Percentiles rank a stretch among this genome's conserved stretches.
These are phyloP conservation scores for Bungarus multicinctus DNA, from an alignment of 2,113 vertebrate species.

Conservation along the genomic window DNA sequence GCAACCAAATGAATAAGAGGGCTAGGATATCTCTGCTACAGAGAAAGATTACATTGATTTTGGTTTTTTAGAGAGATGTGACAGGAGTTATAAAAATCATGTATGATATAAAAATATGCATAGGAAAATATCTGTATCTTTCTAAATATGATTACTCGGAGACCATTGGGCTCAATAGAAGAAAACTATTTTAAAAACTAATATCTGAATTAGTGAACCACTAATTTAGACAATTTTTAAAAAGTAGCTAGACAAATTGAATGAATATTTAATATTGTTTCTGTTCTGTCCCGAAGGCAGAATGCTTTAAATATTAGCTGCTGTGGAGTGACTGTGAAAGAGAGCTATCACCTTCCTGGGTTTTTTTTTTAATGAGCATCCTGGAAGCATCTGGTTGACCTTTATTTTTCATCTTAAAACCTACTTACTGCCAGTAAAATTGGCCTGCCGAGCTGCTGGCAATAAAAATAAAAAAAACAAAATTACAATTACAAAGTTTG, in stretches of 20 bases:
- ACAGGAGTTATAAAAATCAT: background rate
- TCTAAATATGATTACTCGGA: background rate
- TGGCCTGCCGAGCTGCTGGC: background rate
- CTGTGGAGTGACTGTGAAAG: background rate
- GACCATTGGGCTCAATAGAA: background rate
- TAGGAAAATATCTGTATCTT: background rate
- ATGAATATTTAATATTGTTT: background rate
- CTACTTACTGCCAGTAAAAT: background rate
- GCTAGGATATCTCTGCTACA: background rate
- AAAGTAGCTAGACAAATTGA: background rate
- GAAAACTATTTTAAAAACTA: background rate
- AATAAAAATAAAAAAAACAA: background rate
- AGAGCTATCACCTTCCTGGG: background rate
- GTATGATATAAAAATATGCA: background rate
- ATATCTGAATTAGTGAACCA: background rate
- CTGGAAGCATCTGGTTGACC: background rate
- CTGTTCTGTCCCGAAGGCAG: background rate
- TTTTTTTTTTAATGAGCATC: background rate
- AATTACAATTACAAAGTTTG: background rate
- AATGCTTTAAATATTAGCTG: background rate
- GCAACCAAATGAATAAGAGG: background rate
- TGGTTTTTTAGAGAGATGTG: background rate
- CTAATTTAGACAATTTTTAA: background rate
- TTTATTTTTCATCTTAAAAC: background rate
- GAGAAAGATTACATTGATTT: background rate